Evolutionary conservation across 1,140 invertebrate genomes (phyloP), one percentile per base, ranked within the genome.

Genomic region (Trachymyrmex cornetzi): DNA sequence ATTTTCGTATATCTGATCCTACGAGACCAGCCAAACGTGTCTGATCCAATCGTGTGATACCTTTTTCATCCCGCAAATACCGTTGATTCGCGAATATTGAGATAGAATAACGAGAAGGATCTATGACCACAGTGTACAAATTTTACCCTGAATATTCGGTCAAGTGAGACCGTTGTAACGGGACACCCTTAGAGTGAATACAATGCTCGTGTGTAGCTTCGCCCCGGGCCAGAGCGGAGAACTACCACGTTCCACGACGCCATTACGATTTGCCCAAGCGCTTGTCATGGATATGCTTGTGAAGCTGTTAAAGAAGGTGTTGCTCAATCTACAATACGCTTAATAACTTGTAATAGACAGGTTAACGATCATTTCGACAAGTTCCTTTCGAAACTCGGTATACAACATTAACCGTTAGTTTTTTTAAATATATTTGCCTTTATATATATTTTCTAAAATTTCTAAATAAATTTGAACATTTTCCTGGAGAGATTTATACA

Each of bases 261-360:
- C 57, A 74, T 84, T 74, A 84, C 55, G 53, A 84, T 84, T 84
- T 84, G 27, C 80, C 38, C 38, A 27, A 74, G 67, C 77, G 77
- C 67, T 74, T 82, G 80, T 61, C 80, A 75, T 84, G 44, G 80
- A 84, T 84, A 84, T 61, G 80, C 80, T 75, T 84, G 80, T 84
- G 27, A 74, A 24, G 69, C 57, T 75, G 24, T 84, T 84, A 7
- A 61, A 61, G 69, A 34, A 74, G 63, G 69, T 44, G 67, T 75
- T 75, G 55, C 50, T 84, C 55, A 63, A 84, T 75, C 38, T 30
- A 27, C 38, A 61, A 75, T 84, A 50, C 9, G 14, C 12, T 74
- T 22, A 59, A 74, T 61, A 61, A 48, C 22, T 59, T 16, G 16
- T 63, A 61, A 74, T 38, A 59, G 27, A 44, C 19, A 11, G 19